Evolutionary conservation across 2,888 invertebrate species (phyloP), one percentile per base, ranked within the genome.

Genomic region (Tridacna gigas): DNA sequence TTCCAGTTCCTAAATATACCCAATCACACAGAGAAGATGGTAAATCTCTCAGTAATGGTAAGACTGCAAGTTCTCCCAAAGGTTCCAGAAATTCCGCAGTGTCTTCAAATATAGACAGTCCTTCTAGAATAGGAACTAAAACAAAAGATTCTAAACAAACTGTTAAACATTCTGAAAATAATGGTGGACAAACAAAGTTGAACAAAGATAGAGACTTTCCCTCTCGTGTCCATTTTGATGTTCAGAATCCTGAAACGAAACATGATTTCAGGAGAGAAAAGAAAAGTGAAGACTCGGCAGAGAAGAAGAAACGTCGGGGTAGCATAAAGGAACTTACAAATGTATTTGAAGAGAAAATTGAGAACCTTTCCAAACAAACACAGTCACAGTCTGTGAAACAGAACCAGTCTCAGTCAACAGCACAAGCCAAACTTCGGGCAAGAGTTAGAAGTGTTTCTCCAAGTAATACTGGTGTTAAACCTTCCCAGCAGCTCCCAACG

Each of bases 251-350:
- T 26, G 65, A 37, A 45, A 37, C 28, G 66, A 47, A 48, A 15
- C n/a, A 7, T 12, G 51, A 71, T 51, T 71, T 51, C 15, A 71
- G 71, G 20, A 60, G 75, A 37, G 81, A 83, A 67, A 78, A 77
- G 71, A 77, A 77, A 78, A 80, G 78, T 60, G 80, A 85, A 75
- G 84, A 86, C 28, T 77, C 83, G 22, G 83, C 80, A 25, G 82
- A 88, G 45, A 86, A 88, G 71, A 87, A 90, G 67, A 90, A 92
- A 82, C 86, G 92, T 12, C 84, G 91, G 69, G 92, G 92, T n/a
- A 93, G 93, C 88, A 93, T 93, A 76, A 93, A 92, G 79, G 93
- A 93, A 82, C 80, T 93, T 47, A 88, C 88, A 76, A 90, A 91
- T 77, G 88, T 91, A 65, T 93, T 93, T 84, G 92, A 93, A 84